phyloP scores from a whole-genome alignment of 1,140 invertebrate genomes.

The Lepidurus apus region DNA sequence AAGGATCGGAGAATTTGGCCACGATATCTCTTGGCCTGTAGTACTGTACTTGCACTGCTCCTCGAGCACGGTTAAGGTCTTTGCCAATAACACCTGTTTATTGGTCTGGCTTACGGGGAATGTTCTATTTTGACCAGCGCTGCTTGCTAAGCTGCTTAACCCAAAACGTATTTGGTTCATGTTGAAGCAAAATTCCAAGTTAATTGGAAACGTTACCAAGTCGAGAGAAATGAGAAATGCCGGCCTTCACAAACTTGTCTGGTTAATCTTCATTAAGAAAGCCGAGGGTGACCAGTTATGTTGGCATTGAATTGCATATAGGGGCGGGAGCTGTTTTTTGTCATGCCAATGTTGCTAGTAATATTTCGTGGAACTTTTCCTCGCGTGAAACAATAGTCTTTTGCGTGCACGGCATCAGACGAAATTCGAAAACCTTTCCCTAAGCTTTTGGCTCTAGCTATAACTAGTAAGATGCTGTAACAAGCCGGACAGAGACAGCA shows the following conservation, averaged over 20 bases:
- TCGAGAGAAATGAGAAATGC: neutral
- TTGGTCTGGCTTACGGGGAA: too few relatives aligned
- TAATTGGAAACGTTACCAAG: neutral
- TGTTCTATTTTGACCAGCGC: too few relatives aligned
- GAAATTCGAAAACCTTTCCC: neutral
- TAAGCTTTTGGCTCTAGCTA: neutral
- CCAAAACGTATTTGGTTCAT: neutral
- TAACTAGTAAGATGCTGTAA: neutral
- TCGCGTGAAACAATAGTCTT: constrained; percentile 21
- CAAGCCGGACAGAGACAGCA: neutral
- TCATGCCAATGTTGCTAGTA: neutral
- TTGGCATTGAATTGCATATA: neutral
- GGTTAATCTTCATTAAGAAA: constrained; percentile 22
- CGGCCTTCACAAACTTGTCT: constrained; percentile 18
- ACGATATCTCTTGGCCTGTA: too few relatives aligned
- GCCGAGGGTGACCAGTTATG: neutral
- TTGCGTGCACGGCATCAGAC: neutral
- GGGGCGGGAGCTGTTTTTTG: neutral
- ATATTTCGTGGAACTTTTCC: constrained; percentile 22
- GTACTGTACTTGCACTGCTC: too few relatives aligned
- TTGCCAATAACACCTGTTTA: too few relatives aligned
- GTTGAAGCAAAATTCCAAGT: neutral
- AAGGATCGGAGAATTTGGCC: too few relatives aligned
- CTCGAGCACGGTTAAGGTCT: too few relatives aligned
- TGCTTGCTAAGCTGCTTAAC: too few relatives aligned